Conservation (phyloP, 2,888 invertebrate species). For the Hedya salicella region DNA sequence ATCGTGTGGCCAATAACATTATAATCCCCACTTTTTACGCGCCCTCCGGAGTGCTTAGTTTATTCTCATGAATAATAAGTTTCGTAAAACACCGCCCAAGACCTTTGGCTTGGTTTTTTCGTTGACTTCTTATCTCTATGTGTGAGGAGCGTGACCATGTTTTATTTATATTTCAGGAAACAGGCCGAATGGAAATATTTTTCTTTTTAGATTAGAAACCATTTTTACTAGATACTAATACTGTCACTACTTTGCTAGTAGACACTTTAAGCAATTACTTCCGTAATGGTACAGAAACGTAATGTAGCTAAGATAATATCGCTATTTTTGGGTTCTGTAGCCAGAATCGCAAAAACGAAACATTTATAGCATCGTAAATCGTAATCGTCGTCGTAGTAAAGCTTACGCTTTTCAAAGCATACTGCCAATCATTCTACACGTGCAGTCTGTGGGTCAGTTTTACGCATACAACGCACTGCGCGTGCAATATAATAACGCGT, state of each 20-base stretch:
- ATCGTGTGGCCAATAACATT: conserved; percentile 31
- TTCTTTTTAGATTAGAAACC: background rate
- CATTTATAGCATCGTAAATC: too few species aligned
- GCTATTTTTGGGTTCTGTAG: too few species aligned
- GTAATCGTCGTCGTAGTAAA: too few species aligned
- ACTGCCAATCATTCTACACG: too few species aligned
- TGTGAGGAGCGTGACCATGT: conserved; percentile 32
- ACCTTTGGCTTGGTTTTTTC: conserved; percentile 33
- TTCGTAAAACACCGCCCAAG: conserved; percentile 25
- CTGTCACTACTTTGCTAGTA: too few species aligned
- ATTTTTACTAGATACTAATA: background rate
- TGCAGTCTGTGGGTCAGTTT: too few species aligned
- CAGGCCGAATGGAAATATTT: background rate
- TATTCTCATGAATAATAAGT: conserved; percentile 43
- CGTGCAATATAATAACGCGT: too few species aligned
- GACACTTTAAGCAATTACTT: background rate
- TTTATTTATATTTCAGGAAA: conserved; percentile 30
- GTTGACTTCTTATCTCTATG: conserved; percentile 36
- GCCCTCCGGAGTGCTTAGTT: conserved; percentile 37
- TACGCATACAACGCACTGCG: too few species aligned
- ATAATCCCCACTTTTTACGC: conserved; percentile 40
- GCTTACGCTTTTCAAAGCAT: too few species aligned
- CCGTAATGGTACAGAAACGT: background rate
- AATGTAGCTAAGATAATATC: too few species aligned
- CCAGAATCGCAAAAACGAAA: too few species aligned